Base-by-base conservation (phyloP, 92 coral and sea anemone genomes). In the Porites lobata region DNA sequence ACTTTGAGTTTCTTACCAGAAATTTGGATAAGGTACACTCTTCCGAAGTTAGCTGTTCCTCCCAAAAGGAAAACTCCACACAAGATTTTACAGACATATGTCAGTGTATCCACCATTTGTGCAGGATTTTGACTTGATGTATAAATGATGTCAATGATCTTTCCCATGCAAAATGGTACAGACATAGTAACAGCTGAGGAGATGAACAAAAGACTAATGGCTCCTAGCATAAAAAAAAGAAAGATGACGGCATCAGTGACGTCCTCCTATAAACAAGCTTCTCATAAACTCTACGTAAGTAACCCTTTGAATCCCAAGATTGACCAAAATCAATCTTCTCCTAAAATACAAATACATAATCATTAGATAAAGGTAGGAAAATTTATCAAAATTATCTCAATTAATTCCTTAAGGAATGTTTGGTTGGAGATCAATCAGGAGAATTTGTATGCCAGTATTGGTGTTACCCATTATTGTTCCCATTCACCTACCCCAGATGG, bases 151-250 rank as follows among this genome's bases (percentile, higher is more conserved):
- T 96, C 99, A 75, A 96, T 96, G 54, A 96, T 88, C 85, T 96
- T 96, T 8, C 99, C 99, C 96, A 96, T 95, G 51, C 98, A 96
- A 68, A 96, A 96, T 67, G 99, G 99, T 17, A 96, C 98, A 51
- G 99, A 91, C 99, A 96, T 96, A 32, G 99, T 96, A 12, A 96
- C 95, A 0, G 96, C 96, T n/a, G 99, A 96, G 24, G 99, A 96
- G 11, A 93, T 69, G 50, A 95, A 79, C 54, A 96, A 76, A 74
- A 96, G 89, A 69, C 96, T 88, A 38, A 96, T 91, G 76, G 99
- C 99, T 85, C 94, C 99, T 95, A 83, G 9, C 59, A 56, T 82
- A 24, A 19, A 29, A 29, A 9, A 21, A 58, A 68, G 6, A 32
- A 51, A 21, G 8, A 50, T 32, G 15, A 58, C 1, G 26, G 38